Percentiles rank a stretch among this genome's conserved stretches.
phyloP scores from a whole-genome alignment of 1,140 invertebrate species.

The Nasonia longicornis region DNA sequence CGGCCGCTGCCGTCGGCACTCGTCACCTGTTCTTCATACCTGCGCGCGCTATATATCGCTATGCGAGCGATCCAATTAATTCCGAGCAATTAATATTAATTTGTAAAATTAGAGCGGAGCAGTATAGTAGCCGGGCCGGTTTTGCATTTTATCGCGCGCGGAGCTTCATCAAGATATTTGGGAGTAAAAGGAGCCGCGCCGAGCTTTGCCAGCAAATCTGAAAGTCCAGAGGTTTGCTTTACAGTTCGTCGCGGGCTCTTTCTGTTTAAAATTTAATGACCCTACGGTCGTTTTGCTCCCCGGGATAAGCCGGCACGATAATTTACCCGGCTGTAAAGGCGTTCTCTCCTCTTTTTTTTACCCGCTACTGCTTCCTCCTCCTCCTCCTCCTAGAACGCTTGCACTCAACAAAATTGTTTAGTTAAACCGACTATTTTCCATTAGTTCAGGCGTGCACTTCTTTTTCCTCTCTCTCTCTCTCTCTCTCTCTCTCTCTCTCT shows the following conservation, averaged over 20 bases:
- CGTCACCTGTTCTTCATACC: too few species aligned
- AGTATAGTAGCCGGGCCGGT: neutral
- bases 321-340: slow-evolving; percentile 39
- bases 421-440: slow-evolving; percentile 33
- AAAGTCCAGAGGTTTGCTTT: slow-evolving; percentile 32
- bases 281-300: slow-evolving; percentile 33
- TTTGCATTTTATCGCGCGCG: slow-evolving; percentile 25
- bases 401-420: slow-evolving; percentile 37
- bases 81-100: neutral
- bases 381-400: neutral
- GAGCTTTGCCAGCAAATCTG: slow-evolving; percentile 12
- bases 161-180: neutral
- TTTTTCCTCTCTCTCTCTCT: neutral
- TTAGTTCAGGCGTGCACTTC: slow-evolving; percentile 1
- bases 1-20: too few species aligned
- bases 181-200: neutral
- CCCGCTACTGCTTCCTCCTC: neutral
- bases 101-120: neutral
- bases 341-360: slow-evolving; percentile 5
- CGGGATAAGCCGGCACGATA: slow-evolving; percentile 41
- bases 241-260: slow-evolving; percentile 25
- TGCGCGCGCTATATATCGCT: too few species aligned
- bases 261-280: slow-evolving; percentile 43
- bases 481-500: neutral
- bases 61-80: neutral